These are phyloP conservation scores for Halotydeus destructor DNA, from an alignment of 1,140 invertebrate species.

Conservation along the genomic window DNA sequence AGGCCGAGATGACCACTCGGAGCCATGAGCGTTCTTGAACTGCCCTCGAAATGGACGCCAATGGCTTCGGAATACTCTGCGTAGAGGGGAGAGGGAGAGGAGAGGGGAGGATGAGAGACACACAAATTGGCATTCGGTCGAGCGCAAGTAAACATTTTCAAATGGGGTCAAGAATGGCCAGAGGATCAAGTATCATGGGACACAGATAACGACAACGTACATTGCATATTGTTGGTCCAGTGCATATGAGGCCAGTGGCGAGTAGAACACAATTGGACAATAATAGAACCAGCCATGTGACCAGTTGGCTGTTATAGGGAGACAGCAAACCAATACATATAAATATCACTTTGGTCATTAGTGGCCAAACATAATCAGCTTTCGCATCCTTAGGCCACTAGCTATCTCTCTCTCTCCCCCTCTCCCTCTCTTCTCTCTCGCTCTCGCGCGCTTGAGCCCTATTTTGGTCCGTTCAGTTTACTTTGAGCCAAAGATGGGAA, in stretches of 20 bases:
- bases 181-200: too few relatives aligned
- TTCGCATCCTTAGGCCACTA: too few relatives aligned
- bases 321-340: too few relatives aligned
- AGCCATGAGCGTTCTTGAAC: conserved; percentile 14
- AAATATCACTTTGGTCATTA: too few relatives aligned
- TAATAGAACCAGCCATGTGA: conserved; percentile 28
- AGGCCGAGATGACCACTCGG: conserved; percentile 6
- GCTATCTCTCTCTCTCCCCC: too few relatives aligned
- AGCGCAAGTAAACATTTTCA: too few relatives aligned
- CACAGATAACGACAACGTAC: too few relatives aligned
- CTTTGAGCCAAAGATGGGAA: background rate
- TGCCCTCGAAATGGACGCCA: conserved; percentile 8
- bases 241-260: conserved; percentile 23
- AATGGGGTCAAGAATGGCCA: too few relatives aligned
- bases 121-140: too few relatives aligned
- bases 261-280: conserved; percentile 28
- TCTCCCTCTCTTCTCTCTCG: too few relatives aligned
- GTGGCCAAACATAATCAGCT: too few relatives aligned
- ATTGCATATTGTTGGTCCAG: conserved; percentile 8
- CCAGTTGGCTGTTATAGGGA: conserved; percentile 15
- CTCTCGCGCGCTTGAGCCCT: too few relatives aligned
- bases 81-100: background rate
- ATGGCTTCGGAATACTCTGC: conserved; percentile 11
- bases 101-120: background rate
- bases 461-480: background rate